phyloP scores from a whole-genome alignment of 2,888 invertebrate species.

The Polyommatus icarus region DNA sequence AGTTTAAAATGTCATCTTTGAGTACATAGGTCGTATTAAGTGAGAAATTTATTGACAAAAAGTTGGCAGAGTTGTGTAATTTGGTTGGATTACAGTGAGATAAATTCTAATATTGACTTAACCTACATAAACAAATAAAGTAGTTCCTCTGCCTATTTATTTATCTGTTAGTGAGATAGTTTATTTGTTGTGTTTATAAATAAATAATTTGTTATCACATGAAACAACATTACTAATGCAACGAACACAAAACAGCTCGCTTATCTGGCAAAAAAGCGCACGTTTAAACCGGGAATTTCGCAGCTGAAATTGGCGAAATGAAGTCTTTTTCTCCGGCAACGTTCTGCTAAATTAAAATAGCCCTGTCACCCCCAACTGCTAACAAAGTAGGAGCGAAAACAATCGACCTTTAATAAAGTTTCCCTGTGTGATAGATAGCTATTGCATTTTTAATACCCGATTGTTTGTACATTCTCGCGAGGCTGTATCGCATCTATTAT shows the following conservation, averaged over 20 bases:
- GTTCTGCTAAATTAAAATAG: constrained; percentile 30
- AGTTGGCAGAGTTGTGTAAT: no score
- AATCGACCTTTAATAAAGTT: constrained; percentile 32
- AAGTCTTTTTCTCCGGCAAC: neutral
- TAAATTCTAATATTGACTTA: neutral
- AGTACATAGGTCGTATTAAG: no score
- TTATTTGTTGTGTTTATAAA: neutral
- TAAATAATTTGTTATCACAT: neutral
- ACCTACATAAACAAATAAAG: no score
- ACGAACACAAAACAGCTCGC: neutral
- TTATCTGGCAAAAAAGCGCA: constrained; percentile 17
- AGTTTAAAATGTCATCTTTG: no score
- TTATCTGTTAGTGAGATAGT: no score
- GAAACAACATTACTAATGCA: neutral
- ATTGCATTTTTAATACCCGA: constrained; percentile 61
- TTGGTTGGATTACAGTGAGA: no score
- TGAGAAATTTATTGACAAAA: no score
- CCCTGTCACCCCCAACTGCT: constrained; percentile 31
- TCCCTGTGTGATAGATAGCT: constrained; percentile 34
- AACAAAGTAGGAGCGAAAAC: constrained; percentile 29
- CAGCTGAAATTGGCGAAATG: constrained; percentile 17
- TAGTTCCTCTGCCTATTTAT: no score
- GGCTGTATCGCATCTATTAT: constrained; percentile 37
- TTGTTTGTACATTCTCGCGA: constrained; percentile 51
- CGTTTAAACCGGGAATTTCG: neutral